Percentiles rank a stretch among this genome's conserved stretches.
These are phyloP conservation scores for Tetrapedia diversipes DNA, from an alignment of 2,888 invertebrate genomes.

Conservation along the genomic window DNA sequence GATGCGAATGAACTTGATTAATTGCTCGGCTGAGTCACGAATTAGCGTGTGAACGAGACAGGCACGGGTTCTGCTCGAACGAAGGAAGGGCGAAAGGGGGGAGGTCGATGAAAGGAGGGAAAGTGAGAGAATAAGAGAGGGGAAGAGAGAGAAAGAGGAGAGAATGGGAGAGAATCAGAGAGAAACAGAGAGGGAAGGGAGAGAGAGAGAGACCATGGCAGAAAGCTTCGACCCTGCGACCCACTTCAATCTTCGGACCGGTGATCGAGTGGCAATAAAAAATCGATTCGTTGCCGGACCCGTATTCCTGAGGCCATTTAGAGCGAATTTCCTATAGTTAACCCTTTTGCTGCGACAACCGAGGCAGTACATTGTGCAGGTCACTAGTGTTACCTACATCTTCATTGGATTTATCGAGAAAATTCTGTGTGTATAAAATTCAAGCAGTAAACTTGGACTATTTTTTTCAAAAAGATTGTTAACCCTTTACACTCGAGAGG, in stretches of 20 bases:
- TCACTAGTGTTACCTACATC: too few relatives aligned
- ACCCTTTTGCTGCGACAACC: too few relatives aligned
- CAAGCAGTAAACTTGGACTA: too few relatives aligned
- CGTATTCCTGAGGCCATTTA: constrained; percentile 38
- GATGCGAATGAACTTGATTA: constrained; percentile 75
- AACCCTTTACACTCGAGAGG: too few relatives aligned
- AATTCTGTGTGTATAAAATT: too few relatives aligned
- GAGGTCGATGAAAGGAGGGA: constrained; percentile 1
- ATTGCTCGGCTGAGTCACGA: constrained; percentile 75
- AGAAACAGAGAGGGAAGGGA: too few relatives aligned
- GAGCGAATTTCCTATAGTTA: constrained; percentile 59
- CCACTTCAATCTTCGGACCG: constrained; percentile 50
- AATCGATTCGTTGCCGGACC: constrained; percentile 54
- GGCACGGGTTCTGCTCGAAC: constrained; percentile 36
- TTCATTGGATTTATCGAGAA: too few relatives aligned
- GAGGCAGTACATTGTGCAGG: too few relatives aligned
- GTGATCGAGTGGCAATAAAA: constrained; percentile 65
- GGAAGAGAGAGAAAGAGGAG: constrained; percentile 22
- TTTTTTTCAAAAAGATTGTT: too few relatives aligned
- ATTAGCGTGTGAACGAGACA: constrained; percentile 68
- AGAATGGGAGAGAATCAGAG: too few relatives aligned
- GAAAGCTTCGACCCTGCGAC: constrained; percentile 59
- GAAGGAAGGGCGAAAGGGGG: constrained; percentile 19
- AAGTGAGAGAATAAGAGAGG: constrained; percentile 8
- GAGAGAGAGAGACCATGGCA: constrained; percentile 38